Evolutionary conservation across 2,113 vertebrate genomes (phyloP), one percentile per base, ranked within the genome.

Genomic region (Jacana jacana): DNA sequence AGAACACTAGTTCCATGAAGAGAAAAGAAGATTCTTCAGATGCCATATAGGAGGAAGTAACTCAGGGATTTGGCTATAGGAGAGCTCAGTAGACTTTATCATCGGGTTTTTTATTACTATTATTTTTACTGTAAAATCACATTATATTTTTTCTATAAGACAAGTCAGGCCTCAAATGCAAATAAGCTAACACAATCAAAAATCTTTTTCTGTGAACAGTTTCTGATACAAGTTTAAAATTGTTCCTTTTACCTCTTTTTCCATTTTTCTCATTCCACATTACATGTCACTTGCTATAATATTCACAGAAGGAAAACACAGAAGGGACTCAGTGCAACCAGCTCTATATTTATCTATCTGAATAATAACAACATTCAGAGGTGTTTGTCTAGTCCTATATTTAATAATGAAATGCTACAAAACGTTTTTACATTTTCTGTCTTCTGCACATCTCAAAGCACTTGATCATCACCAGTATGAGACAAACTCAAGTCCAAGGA

Each of bases 291-390:
- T 95, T 95, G 77, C 69, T 93, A 37, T 95, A 92, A 95, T 92
- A 87, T 64, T 91, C 81, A 92, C 83, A 95, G 91, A 93, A 93
- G 55, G 55, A 87, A 83, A 97, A 61, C 81, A 89, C 88, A 93
- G 95, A 95, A 96, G 77, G 69, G 61, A 93, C 65, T 81, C n/a
- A 46, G 71, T 84, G 77, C 57, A 93, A 76, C 66, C 66, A 96
- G 66, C 40, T 96, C 93, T 94, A 78, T 94, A 94, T 96, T 96
- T 97, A 78, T 91, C 95, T 96, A 61, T 88, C 58, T 92, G 92
- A 94, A 96, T 84, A 95, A 80, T 68, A 93, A 84, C 48, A 94
- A 81, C 78, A 93, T 88, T 96, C 42, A 35, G 84, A 93, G 57
- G 68, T 96, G 89, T 93, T 97, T 95, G 90, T 84, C 89, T 94